A percentile compares a stretch with the other conserved stretches of the same genome.
phyloP scores from a whole-genome alignment of 2,797 vertebrate species.

The Siniperca scherzeri region DNA sequence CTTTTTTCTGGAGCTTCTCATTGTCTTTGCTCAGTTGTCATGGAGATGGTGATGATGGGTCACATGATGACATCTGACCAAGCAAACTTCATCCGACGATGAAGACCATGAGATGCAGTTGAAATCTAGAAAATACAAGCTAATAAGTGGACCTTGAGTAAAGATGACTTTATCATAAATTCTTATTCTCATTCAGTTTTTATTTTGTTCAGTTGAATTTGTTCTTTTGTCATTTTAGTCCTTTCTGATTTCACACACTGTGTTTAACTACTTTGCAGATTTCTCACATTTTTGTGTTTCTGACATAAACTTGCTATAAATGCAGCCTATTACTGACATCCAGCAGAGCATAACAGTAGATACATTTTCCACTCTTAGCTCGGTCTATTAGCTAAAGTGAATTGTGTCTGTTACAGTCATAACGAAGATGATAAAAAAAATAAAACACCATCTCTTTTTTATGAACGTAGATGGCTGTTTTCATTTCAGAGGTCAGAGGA shows the following conservation, averaged over 20 bases:
- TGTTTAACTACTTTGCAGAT: neutral
- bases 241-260: neutral
- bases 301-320: neutral
- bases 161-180: neutral
- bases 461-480: neutral
- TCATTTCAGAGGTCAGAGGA: neutral
- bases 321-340: neutral
- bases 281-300: neutral
- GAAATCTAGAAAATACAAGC: neutral
- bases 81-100: neutral
- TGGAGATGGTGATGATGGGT: too few relatives aligned
- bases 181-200: neutral
- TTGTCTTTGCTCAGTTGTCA: neutral
- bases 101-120: neutral
- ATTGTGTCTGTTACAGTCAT: neutral
- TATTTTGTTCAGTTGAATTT: neutral
- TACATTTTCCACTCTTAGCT: neutral
- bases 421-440: slow-evolving; percentile 4
- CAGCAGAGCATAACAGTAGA: slow-evolving; percentile 4
- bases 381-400: neutral
- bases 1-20: neutral
- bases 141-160: neutral
- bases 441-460: slow-evolving; percentile 10
- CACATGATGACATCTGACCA: neutral
- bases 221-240: neutral